A percentile compares a stretch with the other conserved stretches of the same genome.
Conservation (phyloP, 1,140 invertebrate genomes). For the Drosophila miranda region DNA sequence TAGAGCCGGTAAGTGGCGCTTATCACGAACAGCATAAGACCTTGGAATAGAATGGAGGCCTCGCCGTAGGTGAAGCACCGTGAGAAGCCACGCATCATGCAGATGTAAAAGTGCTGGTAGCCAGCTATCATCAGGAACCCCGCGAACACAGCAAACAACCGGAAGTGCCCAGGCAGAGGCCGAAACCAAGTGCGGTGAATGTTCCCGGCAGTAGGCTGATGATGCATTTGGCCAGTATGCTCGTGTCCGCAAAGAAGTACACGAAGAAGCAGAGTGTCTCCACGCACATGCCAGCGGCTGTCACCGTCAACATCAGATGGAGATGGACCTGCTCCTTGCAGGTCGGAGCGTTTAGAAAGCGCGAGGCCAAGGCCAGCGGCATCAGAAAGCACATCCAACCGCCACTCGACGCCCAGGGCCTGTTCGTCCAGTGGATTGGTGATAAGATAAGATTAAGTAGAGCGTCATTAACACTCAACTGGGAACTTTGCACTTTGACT, state of each 20-base stretch:
- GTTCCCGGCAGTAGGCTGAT: constrained; percentile 58
- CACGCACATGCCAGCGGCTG: constrained; percentile 62
- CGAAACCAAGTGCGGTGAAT: constrained; percentile 34
- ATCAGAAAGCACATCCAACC: constrained; percentile 68
- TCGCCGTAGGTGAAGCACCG: constrained; percentile 87
- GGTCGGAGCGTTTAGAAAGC: constrained; percentile 32
- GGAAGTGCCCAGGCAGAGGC: constrained; percentile 65
- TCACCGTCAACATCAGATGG: constrained; percentile 56
- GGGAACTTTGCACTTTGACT: constrained; percentile 29
- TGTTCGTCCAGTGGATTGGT: constrained; percentile 41
- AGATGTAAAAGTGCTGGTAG: constrained; percentile 83
- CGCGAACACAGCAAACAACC: constrained; percentile 83
- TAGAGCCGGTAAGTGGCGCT: constrained; percentile 69
- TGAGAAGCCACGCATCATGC: constrained; percentile 84
- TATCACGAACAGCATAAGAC: constrained; percentile 84
- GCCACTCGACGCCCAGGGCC: constrained; percentile 35
- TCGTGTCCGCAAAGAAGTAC: constrained; percentile 24
- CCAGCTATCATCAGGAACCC: constrained; percentile 83
- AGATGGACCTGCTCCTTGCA: constrained; percentile 28
- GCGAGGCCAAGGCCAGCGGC: constrained; percentile 57
- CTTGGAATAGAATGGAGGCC: constrained; percentile 85
- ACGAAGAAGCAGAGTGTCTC: constrained; percentile 59
- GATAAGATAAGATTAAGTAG: constrained; percentile 26
- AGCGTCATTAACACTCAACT: constrained; percentile 2
- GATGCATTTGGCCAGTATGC: constrained; percentile 31